Conservation (phyloP, 1,140 invertebrate species). For the Zaprionus ornatus region DNA sequence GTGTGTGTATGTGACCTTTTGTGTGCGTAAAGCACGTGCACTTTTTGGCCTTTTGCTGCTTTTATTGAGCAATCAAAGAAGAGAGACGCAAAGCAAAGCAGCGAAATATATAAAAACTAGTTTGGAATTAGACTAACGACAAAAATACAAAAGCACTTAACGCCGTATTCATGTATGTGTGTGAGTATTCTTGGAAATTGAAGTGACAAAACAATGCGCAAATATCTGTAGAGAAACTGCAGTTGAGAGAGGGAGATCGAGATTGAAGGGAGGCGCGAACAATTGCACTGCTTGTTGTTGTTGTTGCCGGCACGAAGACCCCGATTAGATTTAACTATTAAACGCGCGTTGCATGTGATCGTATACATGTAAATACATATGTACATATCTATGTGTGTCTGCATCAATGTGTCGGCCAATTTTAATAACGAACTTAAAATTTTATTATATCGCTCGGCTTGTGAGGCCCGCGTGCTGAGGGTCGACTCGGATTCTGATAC, state of each 20-base stretch:
- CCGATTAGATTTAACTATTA: slow-evolving; percentile 45
- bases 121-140: slow-evolving; percentile 41
- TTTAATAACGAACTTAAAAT: slow-evolving; percentile 66
- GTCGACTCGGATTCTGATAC: slow-evolving; percentile 27
- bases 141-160: slow-evolving; percentile 16
- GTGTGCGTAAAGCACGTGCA: slow-evolving; percentile 67
- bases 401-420: slow-evolving; percentile 56
- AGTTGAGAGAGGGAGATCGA: slow-evolving; percentile 4
- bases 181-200: slow-evolving; percentile 38
- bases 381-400: slow-evolving; percentile 16
- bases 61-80: slow-evolving; percentile 46
- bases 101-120: slow-evolving; percentile 30
- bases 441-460: slow-evolving; percentile 48
- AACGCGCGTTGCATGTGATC: slow-evolving; percentile 15
- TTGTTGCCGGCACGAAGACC: slow-evolving; percentile 30
- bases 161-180: neutral
- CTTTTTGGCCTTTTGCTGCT: slow-evolving; percentile 35
- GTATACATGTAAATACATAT: slow-evolving; percentile 9
- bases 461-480: slow-evolving; percentile 26
- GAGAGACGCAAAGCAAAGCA: slow-evolving; percentile 3
- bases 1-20: slow-evolving; percentile 14
- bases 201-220: slow-evolving; percentile 34
- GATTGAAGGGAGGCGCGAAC: neutral
- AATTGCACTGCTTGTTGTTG: slow-evolving; percentile 3
- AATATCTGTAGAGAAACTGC: slow-evolving; percentile 30